Base-by-base conservation (phyloP, 2,888 invertebrate genomes). In the Syritta pipiens region DNA sequence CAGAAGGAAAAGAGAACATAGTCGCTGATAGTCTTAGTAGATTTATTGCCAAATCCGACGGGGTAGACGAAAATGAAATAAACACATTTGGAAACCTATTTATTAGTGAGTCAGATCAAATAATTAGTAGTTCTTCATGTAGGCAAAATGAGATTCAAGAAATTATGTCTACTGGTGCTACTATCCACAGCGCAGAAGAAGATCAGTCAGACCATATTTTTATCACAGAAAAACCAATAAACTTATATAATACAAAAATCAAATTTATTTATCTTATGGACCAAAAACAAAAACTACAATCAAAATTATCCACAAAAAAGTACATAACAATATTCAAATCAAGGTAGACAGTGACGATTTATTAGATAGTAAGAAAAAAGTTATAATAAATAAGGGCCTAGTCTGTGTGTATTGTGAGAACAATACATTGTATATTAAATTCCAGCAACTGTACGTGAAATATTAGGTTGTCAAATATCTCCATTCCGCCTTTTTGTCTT, bases 361-460 rank as follows among this genome's bases (percentile, higher is more conserved):
- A 28, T 20, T 79, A 4, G 46, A 74, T 26, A 12, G 69, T 40
- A 60, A 65, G 53, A 67, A 49, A 48, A 10, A 35, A 30, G 10
- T 42, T 12, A 22, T 76, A 17, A 44, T 65, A 4, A 20, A 24
- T 3, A 81, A 71, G 37, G 79, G 81, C 6, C 6, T 71, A 22
- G 53, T 79, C 42, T 68, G 60, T 35, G n/a, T 81, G 10, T 74
- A 35, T 57, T 72, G 68, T 19, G n/a, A 44, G n/a, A 22, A 65
- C 35, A 24, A 12, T 7, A 7, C 48, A 44, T 14, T 59, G 24
- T 59, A 49, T 49, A 9, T 74, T 4, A 12, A 53, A 28, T 65
- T 72, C 19, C 76, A 69, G 42, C 28, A 72, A 19, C 14, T 28
- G 2, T 72, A 76, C 14, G 28, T 51, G 9, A 37, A 62, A 48